phyloP scores from a whole-genome alignment of 2,113 vertebrate species.

The Pteropus alecto region DNA sequence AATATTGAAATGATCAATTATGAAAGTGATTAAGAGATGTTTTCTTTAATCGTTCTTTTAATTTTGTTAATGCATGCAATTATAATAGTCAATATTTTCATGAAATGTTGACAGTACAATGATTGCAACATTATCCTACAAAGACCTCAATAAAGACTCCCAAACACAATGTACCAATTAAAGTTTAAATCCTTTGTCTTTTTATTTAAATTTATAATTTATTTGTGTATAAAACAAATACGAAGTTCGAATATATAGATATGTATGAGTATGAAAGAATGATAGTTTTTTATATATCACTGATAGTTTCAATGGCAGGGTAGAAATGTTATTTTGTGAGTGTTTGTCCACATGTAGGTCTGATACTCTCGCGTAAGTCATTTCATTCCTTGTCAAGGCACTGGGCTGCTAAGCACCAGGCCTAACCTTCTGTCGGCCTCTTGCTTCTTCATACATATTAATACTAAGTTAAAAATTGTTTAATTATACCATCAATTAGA shows the following conservation, averaged over 20 bases:
- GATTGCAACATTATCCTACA: neutral
- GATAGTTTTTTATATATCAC: neutral
- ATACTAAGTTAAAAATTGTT: neutral
- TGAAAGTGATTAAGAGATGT: slow-evolving; percentile 21
- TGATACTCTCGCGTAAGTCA: neutral
- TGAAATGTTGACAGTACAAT: neutral
- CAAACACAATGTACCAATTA: neutral
- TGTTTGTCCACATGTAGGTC: neutral
- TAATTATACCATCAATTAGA: neutral
- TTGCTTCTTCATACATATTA: neutral
- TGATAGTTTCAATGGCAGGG: neutral
- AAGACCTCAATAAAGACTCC: neutral
- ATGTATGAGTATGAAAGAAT: neutral
- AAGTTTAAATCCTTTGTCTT: neutral
- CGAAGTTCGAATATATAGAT: neutral
- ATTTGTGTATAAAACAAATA: neutral
- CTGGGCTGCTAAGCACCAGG: neutral
- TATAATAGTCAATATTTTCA: neutral
- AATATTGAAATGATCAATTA: slow-evolving; percentile 3
- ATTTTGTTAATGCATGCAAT: slow-evolving; percentile 14
- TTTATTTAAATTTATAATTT: slow-evolving; percentile 38
- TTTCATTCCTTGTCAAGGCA: neutral
- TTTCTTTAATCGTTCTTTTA: slow-evolving; percentile 25
- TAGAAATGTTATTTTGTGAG: neutral
- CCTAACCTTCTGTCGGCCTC: neutral